Conservation (phyloP, 2,888 invertebrate genomes). For the Xanthorhoe spadicearia region DNA sequence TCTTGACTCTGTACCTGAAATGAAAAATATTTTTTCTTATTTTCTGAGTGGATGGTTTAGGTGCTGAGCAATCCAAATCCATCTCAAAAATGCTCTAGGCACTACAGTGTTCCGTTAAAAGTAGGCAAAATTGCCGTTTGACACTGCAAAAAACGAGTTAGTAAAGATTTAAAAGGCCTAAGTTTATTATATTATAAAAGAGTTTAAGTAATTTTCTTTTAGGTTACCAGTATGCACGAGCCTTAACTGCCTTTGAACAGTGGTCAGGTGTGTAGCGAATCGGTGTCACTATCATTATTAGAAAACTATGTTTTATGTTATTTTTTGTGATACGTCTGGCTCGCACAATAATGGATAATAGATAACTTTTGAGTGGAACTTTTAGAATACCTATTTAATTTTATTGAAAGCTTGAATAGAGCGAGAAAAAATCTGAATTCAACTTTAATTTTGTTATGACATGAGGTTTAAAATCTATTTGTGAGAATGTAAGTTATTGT, state of each 20-base stretch:
- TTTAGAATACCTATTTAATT: background rate
- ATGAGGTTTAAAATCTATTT: background rate
- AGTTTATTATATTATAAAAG: no score
- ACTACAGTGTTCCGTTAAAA: no score
- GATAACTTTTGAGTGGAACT: conserved; percentile 20
- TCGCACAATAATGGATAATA: conserved; percentile 25
- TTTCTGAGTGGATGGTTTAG: no score
- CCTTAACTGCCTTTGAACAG: conserved; percentile 39
- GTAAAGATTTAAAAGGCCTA: no score
- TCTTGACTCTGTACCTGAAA: conserved; percentile 46
- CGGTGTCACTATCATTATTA: conserved; percentile 36
- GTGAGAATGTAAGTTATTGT: background rate
- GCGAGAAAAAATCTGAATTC: background rate
- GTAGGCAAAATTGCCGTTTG: no score
- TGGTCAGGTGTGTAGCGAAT: conserved; percentile 36
- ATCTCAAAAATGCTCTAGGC: no score
- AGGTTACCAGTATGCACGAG: conserved; percentile 6
- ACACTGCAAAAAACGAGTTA: no score
- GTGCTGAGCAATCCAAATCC: no score
- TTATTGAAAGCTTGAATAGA: background rate
- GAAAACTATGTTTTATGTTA: conserved; percentile 31
- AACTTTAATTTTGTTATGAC: conserved; percentile 1
- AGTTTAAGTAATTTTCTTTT: no score
- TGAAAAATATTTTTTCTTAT: conserved; percentile 10
- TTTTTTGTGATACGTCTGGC: conserved; percentile 35